phyloP scores from a whole-genome alignment of 2,888 invertebrate species.

The Ptychoptera contaminata region DNA sequence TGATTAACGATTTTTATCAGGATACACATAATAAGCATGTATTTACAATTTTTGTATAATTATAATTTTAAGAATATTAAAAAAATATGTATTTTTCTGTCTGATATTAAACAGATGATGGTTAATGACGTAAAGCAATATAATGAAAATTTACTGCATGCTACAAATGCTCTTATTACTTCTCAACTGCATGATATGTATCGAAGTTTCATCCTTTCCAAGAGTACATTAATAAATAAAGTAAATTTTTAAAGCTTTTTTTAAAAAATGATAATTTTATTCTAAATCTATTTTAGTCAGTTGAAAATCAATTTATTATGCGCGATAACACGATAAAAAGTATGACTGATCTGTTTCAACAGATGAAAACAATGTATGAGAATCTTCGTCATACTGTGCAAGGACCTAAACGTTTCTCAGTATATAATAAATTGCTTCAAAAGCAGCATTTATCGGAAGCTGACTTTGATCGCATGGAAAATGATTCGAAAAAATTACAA shows the following conservation, averaged over 20 bases:
- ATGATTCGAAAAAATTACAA: background rate
- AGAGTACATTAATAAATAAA: background rate
- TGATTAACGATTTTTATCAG: too few species aligned
- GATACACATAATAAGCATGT: too few species aligned
- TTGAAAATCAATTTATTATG: background rate
- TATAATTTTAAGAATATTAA: too few species aligned
- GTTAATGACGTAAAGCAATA: background rate
- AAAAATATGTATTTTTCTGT: too few species aligned
- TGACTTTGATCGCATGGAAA: background rate
- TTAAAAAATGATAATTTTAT: too few species aligned
- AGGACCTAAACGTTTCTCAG: background rate
- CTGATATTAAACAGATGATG: background rate
- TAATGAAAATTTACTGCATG: conserved; percentile 1
- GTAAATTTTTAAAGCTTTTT: too few species aligned
- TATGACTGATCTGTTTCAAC: background rate
- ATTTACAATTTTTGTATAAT: too few species aligned
- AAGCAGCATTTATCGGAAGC: background rate
- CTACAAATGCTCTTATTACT: conserved; percentile 1
- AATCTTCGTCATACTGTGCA: background rate
- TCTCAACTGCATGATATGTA: background rate
- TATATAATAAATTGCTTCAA: background rate
- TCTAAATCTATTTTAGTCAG: background rate
- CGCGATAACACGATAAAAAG: background rate
- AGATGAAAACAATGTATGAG: background rate
- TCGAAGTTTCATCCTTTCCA: background rate